Evolutionary conservation across 64 coral and sea anemone genomes (phyloP).

Genomic region (Stylophora pistillata): DNA sequence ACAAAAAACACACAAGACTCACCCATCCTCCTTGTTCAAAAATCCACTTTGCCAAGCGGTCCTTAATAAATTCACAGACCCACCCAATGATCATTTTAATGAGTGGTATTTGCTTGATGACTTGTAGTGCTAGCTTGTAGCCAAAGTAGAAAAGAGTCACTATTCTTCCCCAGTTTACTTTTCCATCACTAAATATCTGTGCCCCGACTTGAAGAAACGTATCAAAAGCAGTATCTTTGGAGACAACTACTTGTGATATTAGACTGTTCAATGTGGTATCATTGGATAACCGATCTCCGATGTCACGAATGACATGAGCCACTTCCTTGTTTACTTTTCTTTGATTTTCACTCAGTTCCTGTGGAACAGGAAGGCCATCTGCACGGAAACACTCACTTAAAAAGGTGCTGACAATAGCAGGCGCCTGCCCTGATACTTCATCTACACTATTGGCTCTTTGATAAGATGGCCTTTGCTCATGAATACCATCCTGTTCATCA

Average conservation of each 20-base stretch:
- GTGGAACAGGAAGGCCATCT: slow-evolving; percentile 73
- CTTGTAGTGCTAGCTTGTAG: slow-evolving; percentile 88
- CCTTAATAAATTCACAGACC: slow-evolving; percentile 89
- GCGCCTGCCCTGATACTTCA: slow-evolving; percentile 86
- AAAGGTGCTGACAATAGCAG: slow-evolving; percentile 78
- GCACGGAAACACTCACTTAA: slow-evolving; percentile 71
- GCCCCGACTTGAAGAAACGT: slow-evolving; percentile 84
- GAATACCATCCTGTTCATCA: slow-evolving; percentile 36
- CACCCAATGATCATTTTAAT: slow-evolving; percentile 94
- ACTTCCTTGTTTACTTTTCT: slow-evolving; percentile 78
- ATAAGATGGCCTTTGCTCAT: slow-evolving; percentile 43
- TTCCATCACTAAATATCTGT: slow-evolving; percentile 89
- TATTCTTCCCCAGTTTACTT: slow-evolving; percentile 92
- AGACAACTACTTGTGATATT: slow-evolving; percentile 75
- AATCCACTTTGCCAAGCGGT: slow-evolving; percentile 92
- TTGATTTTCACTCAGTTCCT: slow-evolving; percentile 73
- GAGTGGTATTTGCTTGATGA: slow-evolving; percentile 79
- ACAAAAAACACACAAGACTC: slow-evolving; percentile 30
- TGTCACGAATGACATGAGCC: slow-evolving; percentile 82
- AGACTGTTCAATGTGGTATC: slow-evolving; percentile 64
- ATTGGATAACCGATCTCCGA: slow-evolving; percentile 83
- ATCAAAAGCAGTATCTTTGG: slow-evolving; percentile 93
- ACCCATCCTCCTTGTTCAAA: slow-evolving; percentile 96
- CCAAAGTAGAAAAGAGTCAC: slow-evolving; percentile 98
- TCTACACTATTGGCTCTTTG: slow-evolving; percentile 72